Evolutionary conservation across 2,113 vertebrate genomes (phyloP).

Genomic region (Syngnathoides biaculeatus): DNA sequence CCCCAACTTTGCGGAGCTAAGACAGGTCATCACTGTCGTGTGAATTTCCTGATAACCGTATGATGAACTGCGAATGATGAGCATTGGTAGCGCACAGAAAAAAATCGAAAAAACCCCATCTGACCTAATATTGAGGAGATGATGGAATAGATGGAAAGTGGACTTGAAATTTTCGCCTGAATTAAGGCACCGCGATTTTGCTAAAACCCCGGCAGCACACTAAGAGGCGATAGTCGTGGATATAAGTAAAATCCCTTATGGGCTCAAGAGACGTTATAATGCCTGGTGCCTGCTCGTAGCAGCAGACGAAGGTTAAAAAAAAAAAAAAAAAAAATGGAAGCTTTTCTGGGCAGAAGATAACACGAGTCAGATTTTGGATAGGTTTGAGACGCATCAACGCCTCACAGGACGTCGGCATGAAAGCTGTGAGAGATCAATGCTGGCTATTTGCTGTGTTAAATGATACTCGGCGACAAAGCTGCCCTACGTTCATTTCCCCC

Average conservation of each 20-base stretch:
- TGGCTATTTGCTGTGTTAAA: conserved; percentile 31
- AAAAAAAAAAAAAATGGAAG: conserved; percentile 35
- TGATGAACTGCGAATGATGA: not conserved
- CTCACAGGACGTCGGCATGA: conserved; percentile 16
- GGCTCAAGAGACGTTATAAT: conserved; percentile 28
- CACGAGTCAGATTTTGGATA: conserved; percentile 20
- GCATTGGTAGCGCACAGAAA: not conserved
- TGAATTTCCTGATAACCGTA: not conserved
- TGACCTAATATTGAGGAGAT: conserved; percentile 2
- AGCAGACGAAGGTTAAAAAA: conserved; percentile 36
- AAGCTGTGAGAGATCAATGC: conserved; percentile 40
- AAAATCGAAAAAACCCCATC: not conserved
- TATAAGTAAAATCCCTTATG: conserved; percentile 38
- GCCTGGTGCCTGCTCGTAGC: conserved; percentile 29
- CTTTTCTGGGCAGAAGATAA: conserved; percentile 20
- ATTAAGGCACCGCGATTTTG: conserved; percentile 8
- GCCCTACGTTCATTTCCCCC: conserved; percentile 16
- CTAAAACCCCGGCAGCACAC: conserved; percentile 8
- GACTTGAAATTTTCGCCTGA: conserved; percentile 13
- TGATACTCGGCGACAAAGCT: conserved; percentile 30
- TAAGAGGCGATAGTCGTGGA: conserved; percentile 16
- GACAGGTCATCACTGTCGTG: conserved; percentile 3
- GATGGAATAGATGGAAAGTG: not conserved
- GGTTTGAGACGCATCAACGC: conserved; percentile 20
- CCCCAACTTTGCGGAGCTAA: conserved; percentile 1